Conservation (phyloP, 2,888 invertebrate genomes). For the Callosobruchus maculatus region DNA sequence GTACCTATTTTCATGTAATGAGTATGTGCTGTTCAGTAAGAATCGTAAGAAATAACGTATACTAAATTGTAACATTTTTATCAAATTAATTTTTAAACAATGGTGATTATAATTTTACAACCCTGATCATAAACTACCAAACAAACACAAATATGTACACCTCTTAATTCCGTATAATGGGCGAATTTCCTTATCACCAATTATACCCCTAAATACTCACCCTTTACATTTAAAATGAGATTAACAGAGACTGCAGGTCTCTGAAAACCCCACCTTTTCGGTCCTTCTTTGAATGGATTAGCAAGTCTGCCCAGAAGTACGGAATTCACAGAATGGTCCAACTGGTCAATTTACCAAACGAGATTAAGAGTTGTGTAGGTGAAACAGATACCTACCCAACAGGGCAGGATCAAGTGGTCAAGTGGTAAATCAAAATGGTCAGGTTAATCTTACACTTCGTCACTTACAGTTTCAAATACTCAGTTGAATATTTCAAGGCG, state of each 20-base stretch:
- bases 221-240: neutral
- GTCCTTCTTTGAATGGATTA: neutral
- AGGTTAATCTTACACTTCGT: too few relatives aligned
- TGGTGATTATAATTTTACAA: neutral
- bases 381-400: too few relatives aligned
- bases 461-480: too few relatives aligned
- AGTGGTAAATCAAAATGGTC: too few relatives aligned
- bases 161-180: neutral
- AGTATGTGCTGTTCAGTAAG: too few relatives aligned
- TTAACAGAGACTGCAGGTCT: neutral
- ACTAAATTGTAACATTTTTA: neutral
- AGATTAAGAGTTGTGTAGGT: too few relatives aligned
- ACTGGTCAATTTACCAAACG: neutral
- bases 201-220: neutral
- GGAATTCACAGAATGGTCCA: neutral
- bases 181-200: neutral
- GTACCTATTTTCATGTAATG: too few relatives aligned
- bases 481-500: too few relatives aligned
- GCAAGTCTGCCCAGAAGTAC: neutral
- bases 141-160: neutral
- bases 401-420: too few relatives aligned
- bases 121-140: neutral
- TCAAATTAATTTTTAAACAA: neutral
- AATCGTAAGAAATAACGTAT: too few relatives aligned
- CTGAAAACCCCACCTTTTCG: neutral